These are phyloP conservation scores for Argyrosomus japonicus DNA, from an alignment of 2,113 vertebrate genomes.

Conservation along the genomic window DNA sequence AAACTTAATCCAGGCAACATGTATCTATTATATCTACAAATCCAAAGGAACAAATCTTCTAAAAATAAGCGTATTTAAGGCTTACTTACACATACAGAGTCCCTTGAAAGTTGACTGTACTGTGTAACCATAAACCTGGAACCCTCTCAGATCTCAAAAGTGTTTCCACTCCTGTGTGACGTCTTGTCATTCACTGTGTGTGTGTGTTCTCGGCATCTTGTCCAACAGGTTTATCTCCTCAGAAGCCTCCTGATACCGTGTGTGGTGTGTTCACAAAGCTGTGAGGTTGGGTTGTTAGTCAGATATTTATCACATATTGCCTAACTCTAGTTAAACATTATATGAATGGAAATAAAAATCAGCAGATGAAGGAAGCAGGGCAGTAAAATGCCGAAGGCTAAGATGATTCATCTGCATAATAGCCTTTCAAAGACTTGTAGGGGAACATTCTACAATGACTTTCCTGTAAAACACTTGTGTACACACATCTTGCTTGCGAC, in stretches of 20 bases:
- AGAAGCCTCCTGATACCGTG: neutral
- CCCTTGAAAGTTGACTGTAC: neutral
- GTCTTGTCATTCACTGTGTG: neutral
- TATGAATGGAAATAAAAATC: neutral
- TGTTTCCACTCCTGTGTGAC: slow-evolving; percentile 1
- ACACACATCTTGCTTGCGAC: neutral
- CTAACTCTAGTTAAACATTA: slow-evolving; percentile 59
- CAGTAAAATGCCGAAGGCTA: neutral
- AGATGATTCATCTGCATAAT: neutral
- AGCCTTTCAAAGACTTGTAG: slow-evolving; percentile 5
- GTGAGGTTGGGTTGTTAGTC: neutral
- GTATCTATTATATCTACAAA: neutral
- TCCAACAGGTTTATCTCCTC: slow-evolving; percentile 60
- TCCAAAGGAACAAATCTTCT: neutral
- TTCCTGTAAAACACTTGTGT: neutral
- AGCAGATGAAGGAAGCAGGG: neutral
- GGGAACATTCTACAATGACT: neutral
- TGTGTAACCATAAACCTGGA: neutral
- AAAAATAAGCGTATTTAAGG: neutral
- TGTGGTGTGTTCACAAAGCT: neutral
- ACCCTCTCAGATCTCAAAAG: neutral
- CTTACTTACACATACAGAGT: slow-evolving; percentile 45
- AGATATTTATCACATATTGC: slow-evolving; percentile 8
- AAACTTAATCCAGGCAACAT: neutral
- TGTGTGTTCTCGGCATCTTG: slow-evolving; percentile 28